A percentile compares a stretch with the other conserved stretches of the same genome.
phyloP scores from a whole-genome alignment of 2,888 invertebrate genomes.

The Tortricodes alternella region DNA sequence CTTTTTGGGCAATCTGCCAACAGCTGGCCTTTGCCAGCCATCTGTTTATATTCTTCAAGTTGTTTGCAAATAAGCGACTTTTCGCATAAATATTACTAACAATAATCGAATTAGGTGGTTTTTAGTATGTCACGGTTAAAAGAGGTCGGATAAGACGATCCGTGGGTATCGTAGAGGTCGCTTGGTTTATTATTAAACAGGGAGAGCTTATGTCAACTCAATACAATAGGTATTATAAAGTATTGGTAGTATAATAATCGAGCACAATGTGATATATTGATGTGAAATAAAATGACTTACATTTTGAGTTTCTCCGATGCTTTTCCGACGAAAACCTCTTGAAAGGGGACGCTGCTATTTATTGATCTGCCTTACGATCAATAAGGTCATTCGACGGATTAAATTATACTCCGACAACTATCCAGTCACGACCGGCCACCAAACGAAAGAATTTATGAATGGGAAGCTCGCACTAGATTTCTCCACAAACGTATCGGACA shows the following conservation, averaged over 20 bases:
- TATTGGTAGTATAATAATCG: background rate
- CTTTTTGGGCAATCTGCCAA: conserved; percentile 25
- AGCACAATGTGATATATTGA: background rate
- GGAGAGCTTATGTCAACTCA: too few relatives aligned
- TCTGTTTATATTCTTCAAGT: conserved; percentile 22
- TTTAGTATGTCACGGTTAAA: too few relatives aligned
- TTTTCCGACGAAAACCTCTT: conserved; percentile 20
- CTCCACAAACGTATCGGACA: conserved; percentile 55
- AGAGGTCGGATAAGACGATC: too few relatives aligned
- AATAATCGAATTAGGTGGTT: too few relatives aligned
- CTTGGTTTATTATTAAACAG: too few relatives aligned
- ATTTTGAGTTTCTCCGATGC: conserved; percentile 9
- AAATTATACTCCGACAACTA: background rate
- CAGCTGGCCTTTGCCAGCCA: conserved; percentile 27
- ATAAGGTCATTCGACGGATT: conserved; percentile 4
- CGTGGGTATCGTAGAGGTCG: too few relatives aligned
- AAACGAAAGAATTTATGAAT: conserved; percentile 77
- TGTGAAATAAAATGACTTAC: conserved; percentile 10
- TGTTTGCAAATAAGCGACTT: conserved; percentile 27
- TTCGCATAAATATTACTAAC: too few relatives aligned
- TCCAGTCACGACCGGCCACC: conserved; percentile 59
- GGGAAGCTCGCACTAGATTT: conserved; percentile 60
- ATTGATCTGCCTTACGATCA: conserved; percentile 5
- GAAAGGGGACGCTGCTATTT: conserved; percentile 22
- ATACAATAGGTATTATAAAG: too few relatives aligned